These are phyloP conservation scores for Tragelaphus imberbis DNA, from an alignment of 2,113 vertebrate species.

Conservation along the genomic window DNA sequence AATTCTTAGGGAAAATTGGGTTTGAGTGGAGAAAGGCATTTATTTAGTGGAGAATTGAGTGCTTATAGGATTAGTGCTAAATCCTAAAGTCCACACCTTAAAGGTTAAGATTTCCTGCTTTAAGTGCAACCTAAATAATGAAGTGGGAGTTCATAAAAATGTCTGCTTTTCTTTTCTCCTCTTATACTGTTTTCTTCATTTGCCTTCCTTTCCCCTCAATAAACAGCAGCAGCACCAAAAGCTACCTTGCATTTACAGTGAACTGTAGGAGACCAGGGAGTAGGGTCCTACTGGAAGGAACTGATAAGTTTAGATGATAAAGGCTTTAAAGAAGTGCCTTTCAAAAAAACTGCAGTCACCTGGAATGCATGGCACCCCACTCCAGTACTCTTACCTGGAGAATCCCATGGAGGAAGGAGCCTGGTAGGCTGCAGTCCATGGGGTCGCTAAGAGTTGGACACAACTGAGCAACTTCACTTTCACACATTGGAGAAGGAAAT, in stretches of 20 bases:
- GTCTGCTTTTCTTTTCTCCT: neutral
- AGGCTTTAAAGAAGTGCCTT: neutral
- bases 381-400: too few relatives aligned
- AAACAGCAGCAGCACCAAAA: neutral
- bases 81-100: neutral
- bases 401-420: too few relatives aligned
- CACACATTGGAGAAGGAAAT: too few relatives aligned
- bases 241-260: neutral
- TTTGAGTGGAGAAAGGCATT: constrained; percentile 14
- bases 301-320: neutral
- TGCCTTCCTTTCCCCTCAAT: neutral
- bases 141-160: neutral
- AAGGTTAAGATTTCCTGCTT: neutral
- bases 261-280: neutral
- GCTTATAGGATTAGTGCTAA: neutral
- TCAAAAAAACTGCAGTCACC: neutral
- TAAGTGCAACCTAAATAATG: neutral
- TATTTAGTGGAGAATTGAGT: neutral
- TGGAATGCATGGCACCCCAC: neutral
- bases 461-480: too few relatives aligned
- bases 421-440: too few relatives aligned
- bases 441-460: too few relatives aligned
- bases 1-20: neutral
- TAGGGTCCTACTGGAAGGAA: neutral
- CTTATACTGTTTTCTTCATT: neutral